Evolutionary conservation across 2,113 vertebrate genomes (phyloP), one percentile per base, ranked within the genome.

Genomic region (Alosa alosa): DNA sequence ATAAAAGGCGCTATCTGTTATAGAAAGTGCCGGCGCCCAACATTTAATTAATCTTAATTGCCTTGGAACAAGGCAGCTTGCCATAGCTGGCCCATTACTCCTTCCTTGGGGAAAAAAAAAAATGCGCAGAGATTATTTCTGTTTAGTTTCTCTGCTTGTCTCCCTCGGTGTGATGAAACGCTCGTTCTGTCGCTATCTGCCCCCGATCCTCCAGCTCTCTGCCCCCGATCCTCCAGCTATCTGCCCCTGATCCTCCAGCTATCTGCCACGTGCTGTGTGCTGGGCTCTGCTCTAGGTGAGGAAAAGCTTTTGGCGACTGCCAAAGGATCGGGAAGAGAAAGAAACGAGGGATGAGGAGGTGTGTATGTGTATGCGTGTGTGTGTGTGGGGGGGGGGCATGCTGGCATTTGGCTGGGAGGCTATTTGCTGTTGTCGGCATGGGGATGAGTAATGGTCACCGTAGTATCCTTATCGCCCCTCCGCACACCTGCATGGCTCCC

Each of bases 31-130:
- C 86, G 90, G 83, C 88, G 89, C 90, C 88, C 84, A 83, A 90
- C 91, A 91, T 90, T 92, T 95, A 95, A 95, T 95, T 94, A 93
- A 94, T 94, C 92, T 91, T 94, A 95, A 95, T 94, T 93, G 92
- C 92, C 88, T 91, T 87, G 86, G 92, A 93, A 92, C 84, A 85
- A 90, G 86, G 88, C 92, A 87, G 89, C 88, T 88, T 84, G 88
- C 89, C 89, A 39, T 89, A 92, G 92, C 90, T 50, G 81, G 50
- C 90, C 91, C 85, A 8, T 94, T 94, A 94, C 90, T 92, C 89
- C 3, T 15, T 11, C 13, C 9, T 15, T 31, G 81, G 90, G 90
- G 91, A 91, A 91, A 13, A 15, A 78, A 36, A 78, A 10, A 39
- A 78, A 78, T 93, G 90, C 92, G 90, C 83, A 50, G 85, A 82